Evolutionary conservation across 64 coral and sea anemone species (phyloP), one percentile per base, ranked within the genome.

Genomic region (Pachyseris speciosa): DNA sequence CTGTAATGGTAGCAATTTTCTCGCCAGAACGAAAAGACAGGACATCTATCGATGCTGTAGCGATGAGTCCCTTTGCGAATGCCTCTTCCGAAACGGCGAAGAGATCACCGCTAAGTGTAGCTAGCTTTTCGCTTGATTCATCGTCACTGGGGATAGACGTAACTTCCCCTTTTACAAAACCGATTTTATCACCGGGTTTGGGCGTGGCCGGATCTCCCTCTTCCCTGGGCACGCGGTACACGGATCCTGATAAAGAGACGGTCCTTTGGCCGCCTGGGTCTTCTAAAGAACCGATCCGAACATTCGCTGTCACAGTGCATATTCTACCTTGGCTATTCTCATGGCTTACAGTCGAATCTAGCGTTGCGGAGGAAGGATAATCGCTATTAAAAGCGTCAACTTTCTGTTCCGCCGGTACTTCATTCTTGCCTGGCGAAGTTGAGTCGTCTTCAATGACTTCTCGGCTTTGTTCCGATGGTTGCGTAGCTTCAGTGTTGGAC

Each of bases 171-270:
- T 60, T 81, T 6, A 81, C 53, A 37, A 61, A 38, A 1, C 77
- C 77, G n/a, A 81, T 81, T 60, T 81, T 81, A 24, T 81, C 77
- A 2, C 77, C 77, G 2, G 77, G 77, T 19, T 60, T 81, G 33
- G 77, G 77, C 20, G 77, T 24, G 53, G 32, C 63, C 16, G 17
- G 4, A 11, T 24, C 22, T 8, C 10, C 39, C 19, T 76, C 43
- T 76, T 30, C 28, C 7, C 42, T 51, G 8, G 77, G 33, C 7
- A 81, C 1, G 19, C 77, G 77, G 30, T 61, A 81, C 7, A 81
- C 77, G 25, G 77, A 81, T 20, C 51, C 77, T 22, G 50, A 24
- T 41, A 81, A 61, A 1, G 53, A 61, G 53, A 81, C 77, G 33
- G 51, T 61, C 63, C 20, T n/a, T 60, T 38, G 51, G 1, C 77